phyloP scores from a whole-genome alignment of 2,888 invertebrate species.

The Macrophya annulata region DNA sequence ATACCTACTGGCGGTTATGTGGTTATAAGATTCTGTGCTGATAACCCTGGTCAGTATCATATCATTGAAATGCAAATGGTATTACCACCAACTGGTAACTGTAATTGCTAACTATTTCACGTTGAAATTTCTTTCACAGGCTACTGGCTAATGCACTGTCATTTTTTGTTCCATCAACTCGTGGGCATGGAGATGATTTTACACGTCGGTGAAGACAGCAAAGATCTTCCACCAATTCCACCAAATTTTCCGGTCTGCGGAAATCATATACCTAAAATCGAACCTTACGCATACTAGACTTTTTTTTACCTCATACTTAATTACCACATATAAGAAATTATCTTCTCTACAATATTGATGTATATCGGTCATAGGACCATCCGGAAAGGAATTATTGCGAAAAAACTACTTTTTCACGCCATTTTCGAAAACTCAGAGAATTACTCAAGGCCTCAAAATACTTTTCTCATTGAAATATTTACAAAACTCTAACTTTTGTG shows the following conservation, averaged over 20 bases:
- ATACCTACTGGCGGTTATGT: conserved; percentile 81
- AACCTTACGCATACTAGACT: not conserved
- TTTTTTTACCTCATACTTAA: not conserved
- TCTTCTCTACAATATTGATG: too few relatives aligned
- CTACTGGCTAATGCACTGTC: conserved; percentile 95
- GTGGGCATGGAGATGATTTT: conserved; percentile 93
- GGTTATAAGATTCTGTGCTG: conserved; percentile 80
- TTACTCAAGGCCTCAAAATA: too few relatives aligned
- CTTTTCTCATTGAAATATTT: too few relatives aligned
- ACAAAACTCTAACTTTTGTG: too few relatives aligned
- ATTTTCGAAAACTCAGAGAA: too few relatives aligned
- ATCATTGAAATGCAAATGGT: not conserved
- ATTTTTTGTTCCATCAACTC: conserved; percentile 93
- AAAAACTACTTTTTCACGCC: too few relatives aligned
- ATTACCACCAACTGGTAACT: conserved; percentile 91
- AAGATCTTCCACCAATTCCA: conserved; percentile 89
- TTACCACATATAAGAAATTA: not conserved
- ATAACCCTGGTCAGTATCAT: conserved; percentile 78
- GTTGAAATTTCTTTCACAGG: conserved; percentile 80
- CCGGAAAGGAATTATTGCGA: too few relatives aligned
- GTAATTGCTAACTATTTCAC: conserved; percentile 82
- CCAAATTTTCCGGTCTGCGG: conserved; percentile 90
- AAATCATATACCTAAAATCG: conserved; percentile 87
- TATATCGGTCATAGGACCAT: too few relatives aligned
- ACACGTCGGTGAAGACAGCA: conserved; percentile 90